Conservation (phyloP, 2,797 vertebrate species). For the Smutsia gigantea region DNA sequence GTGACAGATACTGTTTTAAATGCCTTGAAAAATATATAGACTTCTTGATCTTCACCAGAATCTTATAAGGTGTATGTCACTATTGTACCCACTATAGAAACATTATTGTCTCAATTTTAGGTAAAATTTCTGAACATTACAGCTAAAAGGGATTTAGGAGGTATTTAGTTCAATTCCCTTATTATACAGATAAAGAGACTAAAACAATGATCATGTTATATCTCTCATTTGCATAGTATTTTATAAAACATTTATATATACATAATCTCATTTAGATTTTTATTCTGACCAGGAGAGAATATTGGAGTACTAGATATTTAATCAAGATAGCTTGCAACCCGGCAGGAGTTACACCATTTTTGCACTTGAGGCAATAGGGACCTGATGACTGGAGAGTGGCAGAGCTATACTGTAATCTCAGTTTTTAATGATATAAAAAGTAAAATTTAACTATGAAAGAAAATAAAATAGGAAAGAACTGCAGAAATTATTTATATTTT, state of each 20-base stretch:
- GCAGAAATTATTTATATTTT: neutral
- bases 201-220: neutral
- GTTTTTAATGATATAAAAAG: neutral
- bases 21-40: neutral
- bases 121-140: neutral
- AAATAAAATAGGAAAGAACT: neutral
- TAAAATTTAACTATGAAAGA: neutral
- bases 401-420: neutral
- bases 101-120: neutral
- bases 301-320: neutral
- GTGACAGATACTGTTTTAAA: neutral
- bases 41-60: neutral
- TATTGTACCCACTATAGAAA: neutral
- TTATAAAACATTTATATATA: neutral
- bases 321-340: neutral
- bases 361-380: neutral
- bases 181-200: neutral
- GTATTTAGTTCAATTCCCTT: neutral
- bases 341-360: neutral
- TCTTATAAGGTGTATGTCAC: neutral
- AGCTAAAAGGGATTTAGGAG: neutral
- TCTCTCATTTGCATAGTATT: neutral
- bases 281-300: neutral
- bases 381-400: neutral
- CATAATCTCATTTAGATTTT: constrained; percentile 1